Conservation (phyloP, 2,888 invertebrate species). For the Brenthis daphne region DNA sequence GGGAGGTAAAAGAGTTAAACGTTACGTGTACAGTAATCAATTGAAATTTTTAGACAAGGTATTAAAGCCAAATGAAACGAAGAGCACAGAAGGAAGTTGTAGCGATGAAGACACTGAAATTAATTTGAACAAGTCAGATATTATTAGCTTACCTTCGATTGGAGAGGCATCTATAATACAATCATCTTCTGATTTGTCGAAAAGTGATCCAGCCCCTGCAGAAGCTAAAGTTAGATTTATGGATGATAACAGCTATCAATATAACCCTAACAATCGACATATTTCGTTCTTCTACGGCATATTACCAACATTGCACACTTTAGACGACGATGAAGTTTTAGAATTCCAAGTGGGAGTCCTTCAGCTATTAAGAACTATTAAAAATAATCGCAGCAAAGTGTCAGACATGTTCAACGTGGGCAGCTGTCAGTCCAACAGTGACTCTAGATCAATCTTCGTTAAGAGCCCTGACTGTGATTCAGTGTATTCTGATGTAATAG, state of each 20-base stretch:
- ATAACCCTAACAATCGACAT: constrained; percentile 34
- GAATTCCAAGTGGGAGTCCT: constrained; percentile 44
- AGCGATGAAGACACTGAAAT: too few relatives aligned
- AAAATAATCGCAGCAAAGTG: not conserved
- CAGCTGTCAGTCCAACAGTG: too few relatives aligned
- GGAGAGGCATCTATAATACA: constrained; percentile 27
- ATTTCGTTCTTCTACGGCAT: constrained; percentile 17
- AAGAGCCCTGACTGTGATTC: too few relatives aligned
- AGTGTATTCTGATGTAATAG: too few relatives aligned
- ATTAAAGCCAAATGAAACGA: constrained; percentile 37
- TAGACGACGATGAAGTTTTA: constrained; percentile 45
- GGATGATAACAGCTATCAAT: constrained; percentile 31
- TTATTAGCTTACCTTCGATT: constrained; percentile 6
- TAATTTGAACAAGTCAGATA: too few relatives aligned
- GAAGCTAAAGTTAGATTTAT: not conserved
- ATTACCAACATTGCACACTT: constrained; percentile 29
- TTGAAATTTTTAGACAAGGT: constrained; percentile 44
- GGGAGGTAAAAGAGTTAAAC: constrained; percentile 42
- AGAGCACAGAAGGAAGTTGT: too few relatives aligned
- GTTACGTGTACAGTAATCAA: constrained; percentile 43
- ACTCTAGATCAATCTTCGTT: too few relatives aligned
- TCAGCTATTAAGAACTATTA: constrained; percentile 36
- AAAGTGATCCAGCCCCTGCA: not conserved
- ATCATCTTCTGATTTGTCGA: constrained; percentile 21
- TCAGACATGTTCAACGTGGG: too few relatives aligned